Evolutionary conservation across 2,113 vertebrate genomes (phyloP), one percentile per base, ranked within the genome.

Genomic region (Mobula birostris): DNA sequence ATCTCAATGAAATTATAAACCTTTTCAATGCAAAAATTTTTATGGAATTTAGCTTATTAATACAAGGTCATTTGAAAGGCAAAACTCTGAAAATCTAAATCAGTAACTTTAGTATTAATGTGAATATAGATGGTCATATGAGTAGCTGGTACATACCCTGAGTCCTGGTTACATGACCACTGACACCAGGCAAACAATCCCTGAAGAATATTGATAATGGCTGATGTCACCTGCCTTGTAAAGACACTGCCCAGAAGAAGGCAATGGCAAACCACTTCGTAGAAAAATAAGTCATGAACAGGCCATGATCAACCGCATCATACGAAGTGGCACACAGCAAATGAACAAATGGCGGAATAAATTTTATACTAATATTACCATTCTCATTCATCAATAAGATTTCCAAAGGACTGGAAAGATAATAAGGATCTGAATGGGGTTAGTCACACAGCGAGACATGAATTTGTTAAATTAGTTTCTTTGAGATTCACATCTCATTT

Each of bases 401-500:
- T 61, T 27, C 63, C 11, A n/a, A 66, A 27, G 12, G 27, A 63
- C 58, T 15, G 27, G 9, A 63, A 87, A 63, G 27, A 15, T 87
- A 63, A 63, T 63, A 14, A 61, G 29, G 56, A 9, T 87, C 11
- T 63, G 27, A n/a, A 88, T n/a, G 48, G 58, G 58, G 17, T 32
- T 90, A 79, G 27, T 66, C n/a, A 32, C 14, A 32, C 24, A 24
- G 61, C 6, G 66, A 32, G 15, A 17, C 29, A 36, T 66, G 58
- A 90, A 32, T n/a, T 63, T 90, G n/a, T 66, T n/a, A 90, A 66
- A n/a, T 19, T 66, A 66, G 85, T n/a, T 90, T 90, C 5, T 90
- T 90, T 90, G 61, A 90, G 14, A 17, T 2, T 32, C 61, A 68
- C 7, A 9, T 66, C 61, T 17, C 27, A 32, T 5, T 90, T 88